Base-by-base conservation (phyloP, 2,888 invertebrate genomes). In the Drosophila yooni region DNA sequence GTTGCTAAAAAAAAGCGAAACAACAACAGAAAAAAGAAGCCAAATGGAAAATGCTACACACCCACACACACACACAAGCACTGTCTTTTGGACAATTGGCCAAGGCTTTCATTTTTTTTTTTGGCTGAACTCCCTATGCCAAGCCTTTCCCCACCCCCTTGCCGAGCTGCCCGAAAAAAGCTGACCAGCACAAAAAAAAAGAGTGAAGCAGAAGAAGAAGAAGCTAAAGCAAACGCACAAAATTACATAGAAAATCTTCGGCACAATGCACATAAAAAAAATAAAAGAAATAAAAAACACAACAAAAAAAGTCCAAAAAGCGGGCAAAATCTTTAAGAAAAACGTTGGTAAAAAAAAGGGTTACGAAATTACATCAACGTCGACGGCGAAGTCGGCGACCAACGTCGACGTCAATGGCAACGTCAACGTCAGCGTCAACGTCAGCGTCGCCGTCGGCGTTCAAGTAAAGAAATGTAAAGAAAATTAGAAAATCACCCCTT, bases 401-500 rank as follows among this genome's bases (percentile, higher is more conserved):
- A 53, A 21, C 27, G 50, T 27, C 58, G 25, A 33, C 34, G 70
- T 3, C 40, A 13, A 2, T 40, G 53, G 3, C 60, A 6, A 1
- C 61, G 50, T 33, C 21, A 8, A 1, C 50, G 36, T 18, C 27
- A 6, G 1, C 40, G 34, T 13, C 40, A 8, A 5, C 57, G 53
- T 40, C 21, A n/a, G 2, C 65, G 27, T 34, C 58, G n/a, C 27
- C 58, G 43, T 36, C 43, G 63, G 18, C 77, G 72, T 76, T 51
- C 64, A 67, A 79, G 83, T 75, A 83, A 90, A 86, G 85, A 85
- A 85, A 90, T 85, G 90, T 90, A 86, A 85, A 90, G 85, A 85
- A 85, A 85, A 90, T 90, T 85, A 90, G 78, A 90, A 90, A 85
- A 85, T 85, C 90, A 90, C 72, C 85, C 85, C 89, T 86, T 90